Base-by-base conservation (phyloP, 2,113 vertebrate genomes). In the Brachyhypopomus occidentalis region DNA sequence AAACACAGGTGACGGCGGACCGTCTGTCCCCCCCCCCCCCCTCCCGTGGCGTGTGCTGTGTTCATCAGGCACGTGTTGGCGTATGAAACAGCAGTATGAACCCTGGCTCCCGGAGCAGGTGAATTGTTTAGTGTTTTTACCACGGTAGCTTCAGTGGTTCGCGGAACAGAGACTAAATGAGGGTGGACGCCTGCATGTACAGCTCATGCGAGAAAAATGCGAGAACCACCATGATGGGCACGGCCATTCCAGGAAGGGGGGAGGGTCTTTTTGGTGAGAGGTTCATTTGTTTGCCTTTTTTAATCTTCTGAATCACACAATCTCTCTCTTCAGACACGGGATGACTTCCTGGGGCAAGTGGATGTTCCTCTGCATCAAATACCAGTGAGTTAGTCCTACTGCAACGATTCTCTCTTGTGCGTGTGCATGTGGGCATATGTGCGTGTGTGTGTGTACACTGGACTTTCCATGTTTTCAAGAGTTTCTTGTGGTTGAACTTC, bases 311-410 rank as follows among this genome's bases (percentile, higher is more conserved):
- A 12, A 14, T 52, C 11, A 8, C 12, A 14, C 12, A 14, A 4
- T 78, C 6, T 77, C 71, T 75, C 86, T 72, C 85, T 74, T 89
- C 87, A 99, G 97, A 98, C 97, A 75, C 95, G 97, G 89, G 97
- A 99, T 94, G 96, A 98, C 92, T 99, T 99, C 87, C 94, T 98
- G 55, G 97, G 97, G 77, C 97, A 98, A 91, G 97, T 98, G 92
- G 97, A 99, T 79, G 91, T 99, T 80, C 97, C 97, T 86, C 94
- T 99, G 86, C 95, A 96, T 88, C 97, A 98, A 84, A 95, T 99
- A 86, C 96, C 96, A 89, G 97, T 98, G 90, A 92, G 97, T 95
- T 83, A 75, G 83, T n/a, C 4, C 9, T 45, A 48, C 9, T 64
- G 19, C 58, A 25, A 34, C 52, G 7, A 70, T 41, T 41, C 41